phyloP scores from a whole-genome alignment of 2,797 vertebrate genomes.

The Hippoglossus hippoglossus region DNA sequence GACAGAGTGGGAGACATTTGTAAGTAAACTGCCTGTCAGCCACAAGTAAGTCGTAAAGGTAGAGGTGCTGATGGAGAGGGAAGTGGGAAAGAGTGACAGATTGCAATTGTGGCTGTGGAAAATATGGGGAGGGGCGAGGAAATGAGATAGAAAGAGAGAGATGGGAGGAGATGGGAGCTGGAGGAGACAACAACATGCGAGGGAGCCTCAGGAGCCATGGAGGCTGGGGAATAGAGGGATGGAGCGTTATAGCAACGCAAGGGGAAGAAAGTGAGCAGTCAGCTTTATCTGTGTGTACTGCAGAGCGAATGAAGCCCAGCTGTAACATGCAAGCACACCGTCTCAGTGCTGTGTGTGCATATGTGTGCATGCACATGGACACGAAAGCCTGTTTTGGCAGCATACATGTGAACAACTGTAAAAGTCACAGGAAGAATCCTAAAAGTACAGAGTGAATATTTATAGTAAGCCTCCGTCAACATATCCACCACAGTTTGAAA shows the following conservation, averaged over 20 bases:
- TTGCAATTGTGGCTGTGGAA: slow-evolving; percentile 13
- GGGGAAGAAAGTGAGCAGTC: slow-evolving; percentile 40
- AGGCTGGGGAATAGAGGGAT: slow-evolving; percentile 43
- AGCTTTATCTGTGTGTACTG: slow-evolving; percentile 40
- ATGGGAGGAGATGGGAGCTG: slow-evolving; percentile 27
- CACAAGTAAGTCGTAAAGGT: slow-evolving; percentile 23
- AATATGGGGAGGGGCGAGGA: slow-evolving; percentile 22
- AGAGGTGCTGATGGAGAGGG: background rate
- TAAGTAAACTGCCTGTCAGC: slow-evolving; percentile 40
- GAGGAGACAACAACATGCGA: slow-evolving; percentile 44
- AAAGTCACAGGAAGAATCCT: slow-evolving; percentile 3
- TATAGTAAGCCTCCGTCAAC: background rate
- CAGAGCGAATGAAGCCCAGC: slow-evolving; percentile 19
- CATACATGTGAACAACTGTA: slow-evolving; percentile 18
- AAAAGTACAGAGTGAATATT: background rate
- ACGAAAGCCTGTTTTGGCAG: slow-evolving; percentile 10
- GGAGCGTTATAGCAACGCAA: slow-evolving; percentile 59
- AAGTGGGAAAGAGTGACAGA: slow-evolving; percentile 14
- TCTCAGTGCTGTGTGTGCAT: slow-evolving; percentile 10
- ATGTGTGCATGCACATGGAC: slow-evolving; percentile 1
- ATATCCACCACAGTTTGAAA: too few species aligned
- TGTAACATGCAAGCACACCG: slow-evolving; percentile 47
- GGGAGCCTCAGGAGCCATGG: slow-evolving; percentile 41
- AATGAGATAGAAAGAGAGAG: slow-evolving; percentile 27
- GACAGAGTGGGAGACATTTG: background rate